Percentiles rank a stretch among this genome's conserved stretches.
Evolutionary conservation across 1,140 invertebrate species (phyloP).

Genomic region (Drosophila parabipectinata): DNA sequence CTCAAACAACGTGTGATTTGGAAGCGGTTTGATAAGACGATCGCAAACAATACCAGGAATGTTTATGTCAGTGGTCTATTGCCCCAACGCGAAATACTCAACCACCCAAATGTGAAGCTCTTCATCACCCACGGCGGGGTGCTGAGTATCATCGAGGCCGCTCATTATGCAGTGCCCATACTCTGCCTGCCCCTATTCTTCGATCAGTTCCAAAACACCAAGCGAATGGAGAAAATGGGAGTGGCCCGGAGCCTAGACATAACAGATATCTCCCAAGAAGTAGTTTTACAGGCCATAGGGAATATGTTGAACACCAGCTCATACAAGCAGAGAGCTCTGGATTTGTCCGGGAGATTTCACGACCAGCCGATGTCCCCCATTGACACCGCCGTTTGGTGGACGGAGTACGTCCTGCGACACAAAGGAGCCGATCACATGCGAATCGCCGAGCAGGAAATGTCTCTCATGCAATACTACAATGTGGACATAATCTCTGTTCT

Average conservation of each 20-base stretch:
- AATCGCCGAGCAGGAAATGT: slow-evolving; percentile 76
- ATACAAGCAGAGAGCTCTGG: slow-evolving; percentile 26
- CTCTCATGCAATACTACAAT: slow-evolving; percentile 65
- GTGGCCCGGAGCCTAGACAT: slow-evolving; percentile 79
- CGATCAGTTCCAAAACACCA: slow-evolving; percentile 57
- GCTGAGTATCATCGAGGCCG: slow-evolving; percentile 84
- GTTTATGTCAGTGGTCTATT: slow-evolving; percentile 86
- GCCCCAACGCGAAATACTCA: slow-evolving; percentile 85
- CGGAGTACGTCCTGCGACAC: slow-evolving; percentile 85
- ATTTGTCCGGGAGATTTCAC: slow-evolving; percentile 84
- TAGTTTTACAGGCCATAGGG: slow-evolving; percentile 7
- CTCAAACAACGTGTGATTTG: slow-evolving; percentile 84
- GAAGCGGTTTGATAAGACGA: slow-evolving; percentile 84
- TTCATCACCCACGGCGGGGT: slow-evolving; percentile 87
- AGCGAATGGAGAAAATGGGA: slow-evolving; percentile 84
- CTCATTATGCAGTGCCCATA: slow-evolving; percentile 60
- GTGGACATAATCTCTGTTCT: slow-evolving; percentile 53
- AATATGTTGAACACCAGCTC: slow-evolving; percentile 33
- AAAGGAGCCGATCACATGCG: slow-evolving; percentile 83
- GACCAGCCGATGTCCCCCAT: slow-evolving; percentile 85
- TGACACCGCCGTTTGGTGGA: slow-evolving; percentile 87
- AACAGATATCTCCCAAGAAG: background rate
- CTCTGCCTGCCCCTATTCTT: slow-evolving; percentile 54
- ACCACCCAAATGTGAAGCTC: slow-evolving; percentile 80
- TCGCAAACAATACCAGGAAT: slow-evolving; percentile 85